Percentiles rank a stretch among this genome's conserved stretches.
Evolutionary conservation across 2,888 invertebrate species (phyloP).

Genomic region (Himalopsyche japonica): DNA sequence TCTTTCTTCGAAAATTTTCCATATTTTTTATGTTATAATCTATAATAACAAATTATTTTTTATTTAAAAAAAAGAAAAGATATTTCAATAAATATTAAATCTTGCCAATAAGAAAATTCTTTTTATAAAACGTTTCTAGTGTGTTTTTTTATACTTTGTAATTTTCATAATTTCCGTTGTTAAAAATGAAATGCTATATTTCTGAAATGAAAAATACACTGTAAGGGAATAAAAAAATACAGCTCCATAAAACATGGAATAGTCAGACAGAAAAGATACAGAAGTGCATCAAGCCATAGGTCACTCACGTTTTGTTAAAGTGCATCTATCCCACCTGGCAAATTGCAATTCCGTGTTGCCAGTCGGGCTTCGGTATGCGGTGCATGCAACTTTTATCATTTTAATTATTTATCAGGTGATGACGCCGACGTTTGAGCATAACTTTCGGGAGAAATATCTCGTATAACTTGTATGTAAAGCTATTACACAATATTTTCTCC

Average conservation of each 20-base stretch:
- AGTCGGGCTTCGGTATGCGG: background rate
- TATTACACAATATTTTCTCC: background rate
- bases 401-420: conserved; percentile 24
- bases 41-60: too few species aligned
- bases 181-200: background rate
- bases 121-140: too few species aligned
- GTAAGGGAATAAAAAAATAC: background rate
- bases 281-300: background rate
- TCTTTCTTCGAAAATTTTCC: too few species aligned
- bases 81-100: too few species aligned
- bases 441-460: background rate
- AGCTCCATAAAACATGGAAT: background rate
- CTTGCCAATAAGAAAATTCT: too few species aligned
- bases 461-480: too few species aligned
- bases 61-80: too few species aligned
- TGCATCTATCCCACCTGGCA: background rate
- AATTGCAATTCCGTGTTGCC: conserved; percentile 34
- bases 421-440: background rate
- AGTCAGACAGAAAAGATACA: background rate
- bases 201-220: background rate
- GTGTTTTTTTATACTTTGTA: too few species aligned
- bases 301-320: conserved; percentile 3
- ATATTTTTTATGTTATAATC: too few species aligned
- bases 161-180: background rate
- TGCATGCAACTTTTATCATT: conserved; percentile 19